Evolutionary conservation across 2,113 vertebrate species (phyloP).

Genomic region (Fregetta grallaria): DNA sequence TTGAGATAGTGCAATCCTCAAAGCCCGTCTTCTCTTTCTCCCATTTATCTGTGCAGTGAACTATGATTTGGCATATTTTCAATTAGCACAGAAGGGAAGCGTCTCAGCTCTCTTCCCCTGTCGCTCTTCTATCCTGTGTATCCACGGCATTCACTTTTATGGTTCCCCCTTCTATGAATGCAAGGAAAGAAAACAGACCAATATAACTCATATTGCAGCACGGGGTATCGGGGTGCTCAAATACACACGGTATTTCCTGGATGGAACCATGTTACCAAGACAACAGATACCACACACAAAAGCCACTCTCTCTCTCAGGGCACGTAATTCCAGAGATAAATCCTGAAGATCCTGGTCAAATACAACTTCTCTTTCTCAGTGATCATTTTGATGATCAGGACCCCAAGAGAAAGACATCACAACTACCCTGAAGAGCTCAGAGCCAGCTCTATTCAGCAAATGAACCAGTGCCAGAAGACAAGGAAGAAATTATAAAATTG

Average conservation of each 20-base stretch:
- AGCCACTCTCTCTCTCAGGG: not conserved
- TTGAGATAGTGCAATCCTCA: not conserved
- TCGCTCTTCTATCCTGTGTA: not conserved
- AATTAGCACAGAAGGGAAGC: constrained; percentile 17
- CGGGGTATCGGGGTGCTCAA: not conserved
- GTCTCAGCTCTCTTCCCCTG: not conserved
- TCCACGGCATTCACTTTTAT: not conserved
- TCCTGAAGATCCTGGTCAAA: not conserved
- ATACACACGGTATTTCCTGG: not conserved
- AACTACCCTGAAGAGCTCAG: not conserved
- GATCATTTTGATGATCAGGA: not conserved
- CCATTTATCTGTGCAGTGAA: constrained; percentile 25
- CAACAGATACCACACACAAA: not conserved
- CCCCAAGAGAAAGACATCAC: not conserved
- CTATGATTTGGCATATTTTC: constrained; percentile 24
- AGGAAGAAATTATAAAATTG: not conserved
- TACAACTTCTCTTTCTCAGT: not conserved
- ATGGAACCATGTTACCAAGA: not conserved
- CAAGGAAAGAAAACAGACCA: not conserved
- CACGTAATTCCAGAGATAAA: not conserved
- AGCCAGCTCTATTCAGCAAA: not conserved
- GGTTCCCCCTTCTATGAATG: not conserved
- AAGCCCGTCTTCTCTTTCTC: not conserved
- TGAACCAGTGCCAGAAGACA: not conserved
- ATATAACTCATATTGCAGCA: not conserved